Evolutionary conservation across 1,140 invertebrate species (phyloP).

Genomic region (Akabosia matsudoensis): DNA sequence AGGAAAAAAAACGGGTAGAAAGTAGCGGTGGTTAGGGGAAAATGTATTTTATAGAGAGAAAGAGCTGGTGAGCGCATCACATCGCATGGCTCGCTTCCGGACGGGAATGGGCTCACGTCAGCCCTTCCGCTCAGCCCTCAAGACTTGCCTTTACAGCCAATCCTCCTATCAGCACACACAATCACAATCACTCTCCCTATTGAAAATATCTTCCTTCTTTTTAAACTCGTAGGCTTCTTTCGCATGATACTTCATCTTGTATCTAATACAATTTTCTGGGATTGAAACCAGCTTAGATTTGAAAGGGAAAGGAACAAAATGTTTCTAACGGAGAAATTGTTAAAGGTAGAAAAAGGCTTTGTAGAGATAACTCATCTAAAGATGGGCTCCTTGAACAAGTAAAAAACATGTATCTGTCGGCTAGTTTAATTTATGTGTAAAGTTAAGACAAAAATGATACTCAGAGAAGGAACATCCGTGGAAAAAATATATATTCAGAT

Average conservation of each 20-base stretch:
- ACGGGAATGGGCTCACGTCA: slow-evolving; percentile 48
- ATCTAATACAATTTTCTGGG: too few relatives aligned
- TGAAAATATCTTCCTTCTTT: slow-evolving; percentile 2
- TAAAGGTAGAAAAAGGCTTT: too few relatives aligned
- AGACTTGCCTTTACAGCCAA: slow-evolving; percentile 20
- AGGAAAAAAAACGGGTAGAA: neutral
- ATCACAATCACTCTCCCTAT: slow-evolving; percentile 10
- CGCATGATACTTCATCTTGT: slow-evolving; percentile 1
- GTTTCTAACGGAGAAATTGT: too few relatives aligned
- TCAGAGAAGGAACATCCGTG: too few relatives aligned
- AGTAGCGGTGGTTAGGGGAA: too few relatives aligned
- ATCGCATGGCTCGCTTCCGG: slow-evolving; percentile 48
- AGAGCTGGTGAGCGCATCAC: slow-evolving; percentile 42
- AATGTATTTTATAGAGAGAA: neutral
- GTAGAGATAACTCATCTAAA: too few relatives aligned
- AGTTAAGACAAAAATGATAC: too few relatives aligned
- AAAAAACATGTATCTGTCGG: too few relatives aligned
- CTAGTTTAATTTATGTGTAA: too few relatives aligned
- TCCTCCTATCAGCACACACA: slow-evolving; percentile 25
- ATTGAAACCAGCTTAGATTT: neutral
- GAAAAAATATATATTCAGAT: neutral
- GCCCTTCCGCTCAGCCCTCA: slow-evolving; percentile 43
- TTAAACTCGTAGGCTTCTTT: neutral
- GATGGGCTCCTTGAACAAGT: too few relatives aligned
- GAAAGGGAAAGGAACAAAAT: too few relatives aligned